A percentile compares a stretch with the other conserved stretches of the same genome.
Conservation (phyloP, 2,113 vertebrate genomes). For the Dendrocopos noguchii region DNA sequence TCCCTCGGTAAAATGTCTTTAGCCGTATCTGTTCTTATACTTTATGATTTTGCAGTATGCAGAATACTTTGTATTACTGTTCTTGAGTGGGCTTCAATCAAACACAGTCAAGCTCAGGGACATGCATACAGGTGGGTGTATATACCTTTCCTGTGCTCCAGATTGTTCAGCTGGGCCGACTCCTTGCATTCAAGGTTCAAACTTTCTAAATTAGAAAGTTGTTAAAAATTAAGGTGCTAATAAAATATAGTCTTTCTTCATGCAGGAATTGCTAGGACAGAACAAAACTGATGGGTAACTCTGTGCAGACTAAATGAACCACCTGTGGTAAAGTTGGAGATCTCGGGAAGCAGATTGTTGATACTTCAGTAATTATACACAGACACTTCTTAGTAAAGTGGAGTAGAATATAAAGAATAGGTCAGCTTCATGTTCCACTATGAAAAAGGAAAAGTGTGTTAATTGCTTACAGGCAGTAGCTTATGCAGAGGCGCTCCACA, state of each 20-base stretch:
- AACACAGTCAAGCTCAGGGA: neutral
- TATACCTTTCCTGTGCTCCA: slow-evolving; percentile 36
- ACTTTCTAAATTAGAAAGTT: neutral
- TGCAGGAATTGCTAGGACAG: neutral
- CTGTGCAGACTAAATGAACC: slow-evolving; percentile 33
- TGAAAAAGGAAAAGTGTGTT: slow-evolving; percentile 57
- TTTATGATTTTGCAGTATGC: neutral
- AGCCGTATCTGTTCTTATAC: slow-evolving; percentile 19
- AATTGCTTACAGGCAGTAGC: slow-evolving; percentile 40
- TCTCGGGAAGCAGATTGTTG: slow-evolving; percentile 48
- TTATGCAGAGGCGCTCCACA: slow-evolving; percentile 10
- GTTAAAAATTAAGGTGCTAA: neutral
- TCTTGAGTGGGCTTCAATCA: slow-evolving; percentile 1
- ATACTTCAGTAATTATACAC: slow-evolving; percentile 46
- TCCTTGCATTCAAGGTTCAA: neutral
- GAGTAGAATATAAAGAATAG: slow-evolving; percentile 61
- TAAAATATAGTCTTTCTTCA: neutral
- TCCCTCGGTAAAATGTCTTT: slow-evolving; percentile 49
- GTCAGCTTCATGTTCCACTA: slow-evolving; percentile 18
- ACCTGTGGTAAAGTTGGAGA: slow-evolving; percentile 54
- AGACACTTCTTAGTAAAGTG: slow-evolving; percentile 59
- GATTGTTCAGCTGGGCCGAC: slow-evolving; percentile 9
- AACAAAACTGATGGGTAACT: slow-evolving; percentile 1
- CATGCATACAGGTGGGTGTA: neutral
- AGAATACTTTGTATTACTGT: slow-evolving; percentile 22